A percentile compares a stretch with the other conserved stretches of the same genome.
Evolutionary conservation across 2,113 vertebrate species (phyloP).

Genomic region (Coptodon bakossiorum): DNA sequence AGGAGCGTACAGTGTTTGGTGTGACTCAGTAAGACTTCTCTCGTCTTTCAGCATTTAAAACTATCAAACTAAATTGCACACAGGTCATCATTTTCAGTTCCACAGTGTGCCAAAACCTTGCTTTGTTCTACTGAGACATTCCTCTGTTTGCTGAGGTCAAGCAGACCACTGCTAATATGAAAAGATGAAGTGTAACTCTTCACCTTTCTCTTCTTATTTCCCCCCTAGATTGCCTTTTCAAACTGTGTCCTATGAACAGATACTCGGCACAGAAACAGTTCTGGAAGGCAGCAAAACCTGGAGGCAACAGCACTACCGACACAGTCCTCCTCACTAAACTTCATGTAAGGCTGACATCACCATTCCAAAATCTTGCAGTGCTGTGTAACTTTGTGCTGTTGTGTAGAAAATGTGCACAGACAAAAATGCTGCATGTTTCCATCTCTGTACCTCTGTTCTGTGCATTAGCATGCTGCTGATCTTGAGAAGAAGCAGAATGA

Average conservation of each 20-base stretch:
- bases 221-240: constrained; percentile 91
- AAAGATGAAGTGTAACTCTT: not conserved
- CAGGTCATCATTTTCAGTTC: not conserved
- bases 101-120: not conserved
- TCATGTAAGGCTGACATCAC: constrained; percentile 72
- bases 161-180: not conserved
- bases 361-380: not conserved
- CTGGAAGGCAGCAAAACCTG: constrained; percentile 97
- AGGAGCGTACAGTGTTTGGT: not conserved
- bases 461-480: constrained; percentile 88
- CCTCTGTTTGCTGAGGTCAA: not conserved
- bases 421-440: not conserved
- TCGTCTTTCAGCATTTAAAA: not conserved
- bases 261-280: constrained; percentile 99
- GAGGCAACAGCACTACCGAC: constrained; percentile 92
- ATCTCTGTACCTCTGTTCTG: not conserved
- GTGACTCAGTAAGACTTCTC: not conserved
- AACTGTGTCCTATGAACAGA: constrained; percentile 97
- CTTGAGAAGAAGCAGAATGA: constrained; percentile 99
- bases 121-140: not conserved
- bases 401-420: not conserved
- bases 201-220: not conserved
- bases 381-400: not conserved
- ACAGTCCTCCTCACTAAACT: constrained; percentile 92
- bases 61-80: not conserved